phyloP scores from a whole-genome alignment of 2,797 vertebrate genomes.

The Coregonus sp. region DNA sequence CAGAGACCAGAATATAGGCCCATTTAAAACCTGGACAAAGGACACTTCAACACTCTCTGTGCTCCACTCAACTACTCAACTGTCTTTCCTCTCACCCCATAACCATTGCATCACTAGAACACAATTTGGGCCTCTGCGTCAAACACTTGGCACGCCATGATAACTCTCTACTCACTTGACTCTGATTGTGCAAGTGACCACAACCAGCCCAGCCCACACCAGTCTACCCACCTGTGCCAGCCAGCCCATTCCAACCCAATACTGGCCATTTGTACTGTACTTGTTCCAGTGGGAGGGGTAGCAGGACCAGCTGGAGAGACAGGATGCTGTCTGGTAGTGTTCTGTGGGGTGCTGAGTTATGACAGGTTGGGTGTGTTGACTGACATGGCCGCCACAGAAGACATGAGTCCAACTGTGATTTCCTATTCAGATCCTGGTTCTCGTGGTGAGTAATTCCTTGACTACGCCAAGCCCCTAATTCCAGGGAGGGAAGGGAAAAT shows the following conservation, averaged over 20 bases:
- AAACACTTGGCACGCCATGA: background rate
- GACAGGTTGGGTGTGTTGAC: conserved; percentile 2
- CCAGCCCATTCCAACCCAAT: background rate
- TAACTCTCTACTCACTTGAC: too few relatives aligned
- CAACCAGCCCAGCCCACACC: background rate
- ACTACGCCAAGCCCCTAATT: background rate
- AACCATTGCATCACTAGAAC: background rate
- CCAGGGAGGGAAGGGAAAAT: background rate
- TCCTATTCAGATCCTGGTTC: background rate
- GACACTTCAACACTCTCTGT: background rate
- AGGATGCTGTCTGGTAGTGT: background rate
- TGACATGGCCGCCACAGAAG: background rate
- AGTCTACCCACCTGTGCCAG: background rate
- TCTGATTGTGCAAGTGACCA: too few relatives aligned
- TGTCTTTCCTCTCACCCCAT: background rate
- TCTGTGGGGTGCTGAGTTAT: background rate
- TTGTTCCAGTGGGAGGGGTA: background rate
- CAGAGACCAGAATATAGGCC: background rate
- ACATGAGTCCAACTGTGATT: background rate
- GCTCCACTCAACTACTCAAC: background rate
- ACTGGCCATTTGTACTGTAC: background rate
- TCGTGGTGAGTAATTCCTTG: background rate
- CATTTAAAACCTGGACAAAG: background rate
- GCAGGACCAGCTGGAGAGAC: background rate
- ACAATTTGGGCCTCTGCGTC: background rate